Evolutionary conservation across 2,113 vertebrate genomes (phyloP), one percentile per base, ranked within the genome.

Genomic region (Sylvilagus bachmani): DNA sequence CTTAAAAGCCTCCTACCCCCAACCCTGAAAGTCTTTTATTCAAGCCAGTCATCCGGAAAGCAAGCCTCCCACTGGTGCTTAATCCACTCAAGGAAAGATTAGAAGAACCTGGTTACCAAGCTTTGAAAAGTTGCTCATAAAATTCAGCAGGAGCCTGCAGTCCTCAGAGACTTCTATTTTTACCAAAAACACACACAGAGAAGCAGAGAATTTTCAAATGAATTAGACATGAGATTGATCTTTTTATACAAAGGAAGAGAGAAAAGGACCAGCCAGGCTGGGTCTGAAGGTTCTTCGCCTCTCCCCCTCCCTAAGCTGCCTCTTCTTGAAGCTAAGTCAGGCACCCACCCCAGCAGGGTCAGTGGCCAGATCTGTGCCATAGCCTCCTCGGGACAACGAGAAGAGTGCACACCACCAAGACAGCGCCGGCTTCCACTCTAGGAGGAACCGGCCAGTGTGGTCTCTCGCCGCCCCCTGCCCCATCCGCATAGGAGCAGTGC

Each of bases 81-180:
- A 96, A 95, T 96, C 97, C 97, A 96, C 96, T 97, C 92, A 90
- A 94, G 79, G 90, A 64, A 95, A 96, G 95, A 97, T 96, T 74
- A 96, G 91, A 94, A 88, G 85, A 96, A 95, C 69, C 78, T 95
- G 95, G 96, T 96, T 96, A 95, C 90, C 67, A 58, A 55, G 92
- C 96, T 95, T 96, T 89, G 92, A 95, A 92, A 97, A 95, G 96
- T 97, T 95, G 92, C 96, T 97, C 92, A 95, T 96, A 95, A 96
- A 96, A 97, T 97, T 96, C 97, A 97, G 95, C 94, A 79, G 94
- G 94, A 96, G 93, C 75, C 96, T 95, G 86, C 55, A 89, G 84
- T 96, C 97, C 97, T 97, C 92, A 87, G 97, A 97, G 97, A 87
- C 94, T 95, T 97, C 97, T 97, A 97, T 97, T 97, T 97, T 97